Conservation (phyloP, 2,888 invertebrate genomes). For the Penaeus monodon region DNA sequence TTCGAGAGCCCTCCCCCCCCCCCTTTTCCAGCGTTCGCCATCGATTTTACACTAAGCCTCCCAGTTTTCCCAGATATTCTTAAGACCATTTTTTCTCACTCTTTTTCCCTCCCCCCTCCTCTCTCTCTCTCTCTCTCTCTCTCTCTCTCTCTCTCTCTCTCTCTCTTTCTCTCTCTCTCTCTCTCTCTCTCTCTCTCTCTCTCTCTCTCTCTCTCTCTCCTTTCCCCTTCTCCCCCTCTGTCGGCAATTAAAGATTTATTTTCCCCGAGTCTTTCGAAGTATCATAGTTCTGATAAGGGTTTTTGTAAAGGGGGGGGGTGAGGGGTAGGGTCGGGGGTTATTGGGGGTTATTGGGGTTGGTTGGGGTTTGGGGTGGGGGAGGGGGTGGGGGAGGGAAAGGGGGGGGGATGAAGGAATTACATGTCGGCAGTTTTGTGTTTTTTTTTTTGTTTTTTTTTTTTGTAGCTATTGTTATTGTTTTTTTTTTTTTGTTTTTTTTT, state of each 20-base stretch:
- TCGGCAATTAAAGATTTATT: constrained; percentile 41
- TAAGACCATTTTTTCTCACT: neutral
- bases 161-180: neutral
- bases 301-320: no score
- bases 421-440: no score
- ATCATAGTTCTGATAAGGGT: neutral
- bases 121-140: neutral
- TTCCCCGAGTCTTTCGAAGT: neutral
- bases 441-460: no score
- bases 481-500: neutral
- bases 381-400: no score
- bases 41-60: constrained; percentile 44
- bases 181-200: constrained; percentile 11
- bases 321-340: no score
- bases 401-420: no score
- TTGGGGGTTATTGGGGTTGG: no score
- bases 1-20: neutral
- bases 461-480: neutral
- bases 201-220: constrained; percentile 16
- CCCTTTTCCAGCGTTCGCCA: constrained; percentile 9
- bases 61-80: constrained; percentile 42
- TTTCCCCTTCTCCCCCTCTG: neutral
- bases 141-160: neutral
- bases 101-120: neutral
- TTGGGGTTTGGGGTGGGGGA: no score